phyloP scores from a whole-genome alignment of 64 coral and sea anemone species.

The Pocillopora verrucosa region DNA sequence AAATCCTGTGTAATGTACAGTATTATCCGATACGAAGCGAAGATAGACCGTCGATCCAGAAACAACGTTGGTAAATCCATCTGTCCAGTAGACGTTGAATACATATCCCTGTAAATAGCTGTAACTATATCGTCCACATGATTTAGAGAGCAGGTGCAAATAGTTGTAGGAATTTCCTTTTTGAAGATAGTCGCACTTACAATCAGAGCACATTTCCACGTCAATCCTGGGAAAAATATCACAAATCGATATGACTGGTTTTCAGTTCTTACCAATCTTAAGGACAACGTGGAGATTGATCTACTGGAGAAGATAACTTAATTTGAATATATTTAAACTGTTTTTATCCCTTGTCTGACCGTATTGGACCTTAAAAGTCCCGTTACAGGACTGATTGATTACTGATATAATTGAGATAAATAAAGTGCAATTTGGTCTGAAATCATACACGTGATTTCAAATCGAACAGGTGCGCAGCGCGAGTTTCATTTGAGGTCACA shows the following conservation, averaged over 20 bases:
- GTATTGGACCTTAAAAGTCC: too few relatives aligned
- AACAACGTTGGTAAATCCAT: too few relatives aligned
- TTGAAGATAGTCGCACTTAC: not conserved
- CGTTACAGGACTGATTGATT: too few relatives aligned
- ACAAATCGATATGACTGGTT: not conserved
- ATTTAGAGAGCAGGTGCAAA: not conserved
- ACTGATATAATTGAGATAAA: too few relatives aligned
- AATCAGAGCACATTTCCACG: not conserved
- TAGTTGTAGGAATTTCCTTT: not conserved
- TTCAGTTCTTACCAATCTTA: not conserved
- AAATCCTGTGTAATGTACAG: slow-evolving; percentile 4
- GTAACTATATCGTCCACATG: not conserved
- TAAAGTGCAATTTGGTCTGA: too few relatives aligned
- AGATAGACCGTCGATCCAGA: not conserved
- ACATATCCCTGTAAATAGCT: not conserved
- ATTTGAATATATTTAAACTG: too few relatives aligned
- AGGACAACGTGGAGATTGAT: not conserved
- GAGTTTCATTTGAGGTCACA: too few relatives aligned
- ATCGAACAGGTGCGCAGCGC: too few relatives aligned
- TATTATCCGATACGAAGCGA: not conserved
- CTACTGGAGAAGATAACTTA: too few relatives aligned
- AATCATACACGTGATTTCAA: too few relatives aligned
- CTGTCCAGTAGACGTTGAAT: not conserved
- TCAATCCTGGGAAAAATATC: not conserved
- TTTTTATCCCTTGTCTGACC: too few relatives aligned